Evolutionary conservation across 2,797 vertebrate genomes (phyloP), one percentile per base, ranked within the genome.

Genomic region (Coreius guichenoti): DNA sequence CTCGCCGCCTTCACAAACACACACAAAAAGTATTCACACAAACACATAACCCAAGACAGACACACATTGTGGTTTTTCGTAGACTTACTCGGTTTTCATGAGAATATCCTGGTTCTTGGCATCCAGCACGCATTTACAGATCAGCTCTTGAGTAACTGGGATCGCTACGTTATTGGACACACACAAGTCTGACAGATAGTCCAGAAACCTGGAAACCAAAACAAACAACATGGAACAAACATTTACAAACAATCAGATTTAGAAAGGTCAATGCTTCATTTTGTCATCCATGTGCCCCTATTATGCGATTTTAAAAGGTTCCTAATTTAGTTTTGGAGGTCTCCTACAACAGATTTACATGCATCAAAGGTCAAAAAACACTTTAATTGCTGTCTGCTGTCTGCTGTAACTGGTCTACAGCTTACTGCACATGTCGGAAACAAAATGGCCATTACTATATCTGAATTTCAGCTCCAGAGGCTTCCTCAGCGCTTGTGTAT

Each of bases 101-200:
- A 99, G 98, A 89, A 99, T 99, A 91, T 99, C 98, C 0, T 97
- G 97, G 94, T 99, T 99, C 91, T 96, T 97, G 0, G 96, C 95
- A 65, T 99, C 98, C 92, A 99, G 93, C 68, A 99, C 98, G 81
- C 98, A 99, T 91, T 99, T 99, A 92, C 98, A 99, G 93, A 99
- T 99, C 86, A 99, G 96, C 91, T 99, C 98, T 94, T 99, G 98
- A 1, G 98, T 99, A 85, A 99, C 97, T 0, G 98, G 97, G 86
- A 99, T 99, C 87, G 98, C 98, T 1, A 99, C 96, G 75, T 97
- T 96, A 92, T 99, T 99, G 89, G 98, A 99, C 83, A 99, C 98
- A 8, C 98, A 99, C 84, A 99, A 94, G 91, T 99, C 98, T 0
- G 98, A 99, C 67, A 99, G 96, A 90, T 99, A 99, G 92, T 99